Conservation (phyloP, 2,113 vertebrate species). For the Rhineura floridana region DNA sequence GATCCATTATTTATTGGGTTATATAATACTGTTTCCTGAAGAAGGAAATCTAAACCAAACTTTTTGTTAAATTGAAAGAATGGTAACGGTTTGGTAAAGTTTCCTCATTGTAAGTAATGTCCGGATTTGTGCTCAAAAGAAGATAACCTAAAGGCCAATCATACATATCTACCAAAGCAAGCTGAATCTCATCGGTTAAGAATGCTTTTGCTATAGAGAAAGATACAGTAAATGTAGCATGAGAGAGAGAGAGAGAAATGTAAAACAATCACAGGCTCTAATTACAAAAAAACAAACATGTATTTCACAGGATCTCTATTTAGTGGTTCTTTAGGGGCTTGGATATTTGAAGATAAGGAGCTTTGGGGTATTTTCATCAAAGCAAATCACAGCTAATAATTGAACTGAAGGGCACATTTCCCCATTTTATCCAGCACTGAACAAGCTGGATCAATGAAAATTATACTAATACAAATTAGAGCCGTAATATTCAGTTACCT, state of each 20-base stretch:
- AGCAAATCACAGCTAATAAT: background rate
- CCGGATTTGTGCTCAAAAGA: background rate
- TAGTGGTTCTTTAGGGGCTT: background rate
- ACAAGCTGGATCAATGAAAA: background rate
- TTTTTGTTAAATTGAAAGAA: background rate
- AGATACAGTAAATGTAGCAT: background rate
- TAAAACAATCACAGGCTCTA: background rate
- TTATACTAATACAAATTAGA: background rate
- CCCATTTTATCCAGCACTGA: background rate
- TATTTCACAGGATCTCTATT: background rate
- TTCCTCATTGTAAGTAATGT: background rate
- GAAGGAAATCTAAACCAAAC: background rate
- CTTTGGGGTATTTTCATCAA: background rate
- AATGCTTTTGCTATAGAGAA: background rate
- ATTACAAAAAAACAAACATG: background rate
- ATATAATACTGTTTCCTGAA: conserved; percentile 2
- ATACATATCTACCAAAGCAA: background rate
- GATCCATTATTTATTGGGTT: conserved; percentile 20
- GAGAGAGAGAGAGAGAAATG: background rate
- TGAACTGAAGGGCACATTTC: background rate
- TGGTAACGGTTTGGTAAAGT: background rate
- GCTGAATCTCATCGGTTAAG: background rate
- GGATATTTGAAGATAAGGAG: background rate
- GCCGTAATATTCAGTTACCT: background rate
- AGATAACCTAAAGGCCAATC: background rate